phyloP scores from a whole-genome alignment of 37 sponge, comb jelly and placozoan genomes.

The Agelas oroides region DNA sequence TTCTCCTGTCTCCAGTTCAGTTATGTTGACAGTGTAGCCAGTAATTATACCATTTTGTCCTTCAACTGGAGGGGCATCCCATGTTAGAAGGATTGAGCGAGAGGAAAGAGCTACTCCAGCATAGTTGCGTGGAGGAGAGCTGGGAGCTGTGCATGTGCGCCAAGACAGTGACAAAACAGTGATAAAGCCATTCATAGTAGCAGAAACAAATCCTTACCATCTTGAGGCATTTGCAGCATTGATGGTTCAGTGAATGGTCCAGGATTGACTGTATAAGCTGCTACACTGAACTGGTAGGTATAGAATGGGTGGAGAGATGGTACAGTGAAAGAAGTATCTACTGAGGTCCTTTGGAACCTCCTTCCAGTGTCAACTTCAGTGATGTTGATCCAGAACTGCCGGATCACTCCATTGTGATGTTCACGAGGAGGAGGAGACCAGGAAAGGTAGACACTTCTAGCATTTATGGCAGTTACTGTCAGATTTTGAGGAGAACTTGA shows the following conservation, averaged over 20 bases:
- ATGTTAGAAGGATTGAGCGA: constrained; percentile 1
- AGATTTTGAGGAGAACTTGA: too few relatives aligned
- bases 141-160: constrained; percentile 16
- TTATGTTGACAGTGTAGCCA: constrained; percentile 22
- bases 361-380: constrained; percentile 5
- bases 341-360: not conserved
- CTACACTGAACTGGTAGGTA: not conserved
- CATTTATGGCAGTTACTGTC: too few relatives aligned
- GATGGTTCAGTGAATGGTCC: not conserved
- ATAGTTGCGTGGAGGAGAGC: not conserved
- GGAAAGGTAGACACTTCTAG: not conserved
- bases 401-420: constrained; percentile 17
- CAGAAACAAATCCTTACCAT: constrained; percentile 25
- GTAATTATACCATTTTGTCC: constrained; percentile 19
- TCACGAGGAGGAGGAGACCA: constrained; percentile 19
- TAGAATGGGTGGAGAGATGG: not conserved
- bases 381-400: constrained; percentile 3
- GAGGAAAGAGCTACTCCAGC: not conserved
- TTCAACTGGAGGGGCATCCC: constrained; percentile 24
- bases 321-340: not conserved
- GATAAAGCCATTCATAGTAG: not conserved
- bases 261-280: constrained; percentile 3
- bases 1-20: not conserved
- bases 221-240: not conserved
- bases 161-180: not conserved